Base-by-base conservation (phyloP, 2,113 vertebrate species). In the Gadus chalcogrammus region DNA sequence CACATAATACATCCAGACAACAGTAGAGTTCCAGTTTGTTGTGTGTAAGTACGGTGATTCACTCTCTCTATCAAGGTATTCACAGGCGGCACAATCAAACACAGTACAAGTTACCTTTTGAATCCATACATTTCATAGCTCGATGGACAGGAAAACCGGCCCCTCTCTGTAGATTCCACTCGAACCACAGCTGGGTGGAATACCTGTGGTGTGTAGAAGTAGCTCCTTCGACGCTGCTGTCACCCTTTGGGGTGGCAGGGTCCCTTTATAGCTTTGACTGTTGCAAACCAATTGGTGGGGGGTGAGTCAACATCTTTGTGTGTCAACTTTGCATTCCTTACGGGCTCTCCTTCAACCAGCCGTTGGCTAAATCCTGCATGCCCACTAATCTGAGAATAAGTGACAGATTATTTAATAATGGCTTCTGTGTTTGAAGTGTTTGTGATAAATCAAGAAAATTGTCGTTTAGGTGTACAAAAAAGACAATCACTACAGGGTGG, bases 261-360 rank as follows among this genome's bases (percentile, higher is more conserved):
- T 18, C 73, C 75, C 77, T 73, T 80, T 85, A 82, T 84, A 79
- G 42, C 42, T 48, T 48, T 48, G 20, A 70, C 77, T 68, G 74
- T 76, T 85, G 80, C 77, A 52, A 71, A 79, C 76, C 71, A 77
- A 78, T 81, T 74, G 74, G 42, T 48, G 56, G 72, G 82, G 75
- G 71, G 63, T 81, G 71, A 72, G 79, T 86, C 75, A 83, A 85
- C 76, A 82, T 18, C 69, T 61, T 78, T 70, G 42, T 75, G 64
- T 71, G 79, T 78, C 76, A 81, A 53, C 80, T 82, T 75, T 18
- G 58, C 74, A 74, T 81, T 83, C 74, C 79, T 52, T 5, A 55
- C 61, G 22, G 52, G 16, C 63, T 76, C 65, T 70, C 64, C 69
- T 76, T 62, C 35, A 69, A 22, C 58, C 65, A 78, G 42, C 42